Conservation (phyloP, 2,113 vertebrate species). For the Podiceps cristatus region DNA sequence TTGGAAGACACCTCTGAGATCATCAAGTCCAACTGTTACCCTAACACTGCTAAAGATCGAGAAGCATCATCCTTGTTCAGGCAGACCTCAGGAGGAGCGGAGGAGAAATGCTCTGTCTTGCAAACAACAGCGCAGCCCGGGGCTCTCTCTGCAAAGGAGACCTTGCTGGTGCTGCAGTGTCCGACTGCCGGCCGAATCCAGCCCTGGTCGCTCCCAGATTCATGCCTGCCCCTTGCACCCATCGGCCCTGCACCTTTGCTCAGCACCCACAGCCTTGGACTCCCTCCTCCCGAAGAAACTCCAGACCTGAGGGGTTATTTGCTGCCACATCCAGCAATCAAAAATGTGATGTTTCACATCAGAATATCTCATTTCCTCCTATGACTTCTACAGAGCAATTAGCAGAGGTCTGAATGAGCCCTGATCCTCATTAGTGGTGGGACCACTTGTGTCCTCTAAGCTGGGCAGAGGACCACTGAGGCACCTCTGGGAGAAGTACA, state of each 20-base stretch:
- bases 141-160: not conserved
- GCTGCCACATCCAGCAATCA: not conserved
- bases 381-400: not conserved
- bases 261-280: not conserved
- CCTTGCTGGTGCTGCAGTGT: not conserved
- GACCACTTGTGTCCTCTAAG: not conserved
- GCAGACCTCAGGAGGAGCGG: not conserved
- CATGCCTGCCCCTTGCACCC: not conserved
- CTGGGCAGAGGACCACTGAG: not conserved
- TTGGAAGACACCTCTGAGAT: no score
- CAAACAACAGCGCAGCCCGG: not conserved
- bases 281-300: not conserved
- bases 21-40: no score
- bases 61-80: not conserved
- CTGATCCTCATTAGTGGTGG: fast-evolving
- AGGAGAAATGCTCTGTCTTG: not conserved
- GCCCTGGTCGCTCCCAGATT: not conserved
- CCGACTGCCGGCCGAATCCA: not conserved
- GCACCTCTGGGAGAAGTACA: not conserved
- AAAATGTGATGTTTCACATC: not conserved
- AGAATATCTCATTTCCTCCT: not conserved
- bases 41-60: no score
- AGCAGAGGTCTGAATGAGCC: not conserved
- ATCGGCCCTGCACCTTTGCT: not conserved
- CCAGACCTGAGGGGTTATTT: not conserved